Percentiles rank a stretch among this genome's conserved stretches.
These are phyloP conservation scores for Eumerus sabulonum DNA, from an alignment of 2,888 invertebrate genomes.

Conservation along the genomic window DNA sequence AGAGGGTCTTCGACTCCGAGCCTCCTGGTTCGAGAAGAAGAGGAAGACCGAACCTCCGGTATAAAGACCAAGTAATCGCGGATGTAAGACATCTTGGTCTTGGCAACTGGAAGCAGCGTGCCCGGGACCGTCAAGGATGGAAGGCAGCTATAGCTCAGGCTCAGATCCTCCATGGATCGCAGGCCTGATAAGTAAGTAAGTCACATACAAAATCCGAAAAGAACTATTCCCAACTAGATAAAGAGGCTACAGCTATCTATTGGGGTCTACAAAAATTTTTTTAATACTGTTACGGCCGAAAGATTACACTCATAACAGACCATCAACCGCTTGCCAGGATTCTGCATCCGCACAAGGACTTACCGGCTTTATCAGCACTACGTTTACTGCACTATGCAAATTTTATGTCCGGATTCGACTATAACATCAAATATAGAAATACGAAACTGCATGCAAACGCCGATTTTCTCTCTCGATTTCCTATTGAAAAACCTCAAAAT, in stretches of 20 bases:
- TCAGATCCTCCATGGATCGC: no score
- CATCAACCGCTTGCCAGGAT: conserved; percentile 48
- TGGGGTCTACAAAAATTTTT: conserved; percentile 47
- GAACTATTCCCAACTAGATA: conserved; percentile 63
- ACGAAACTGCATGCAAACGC: conserved; percentile 34
- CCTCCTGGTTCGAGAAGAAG: no score
- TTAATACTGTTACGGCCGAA: conserved; percentile 48
- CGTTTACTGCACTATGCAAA: conserved; percentile 58
- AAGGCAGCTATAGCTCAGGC: no score
- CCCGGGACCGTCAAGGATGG: conserved; percentile 50
- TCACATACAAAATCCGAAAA: conserved; percentile 49
- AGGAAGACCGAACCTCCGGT: no score
- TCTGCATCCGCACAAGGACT: conserved; percentile 52
- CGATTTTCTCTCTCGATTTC: conserved; percentile 25
- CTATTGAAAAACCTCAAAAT: conserved; percentile 4
- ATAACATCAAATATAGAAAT: conserved; percentile 59
- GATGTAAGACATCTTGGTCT: no score
- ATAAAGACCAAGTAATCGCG: no score
- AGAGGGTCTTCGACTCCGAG: no score
- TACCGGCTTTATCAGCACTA: conserved; percentile 41
- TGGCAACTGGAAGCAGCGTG: no score
- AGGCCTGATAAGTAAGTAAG: no score
- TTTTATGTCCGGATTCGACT: conserved; percentile 61
- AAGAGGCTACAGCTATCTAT: conserved; percentile 59
- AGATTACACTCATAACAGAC: conserved; percentile 53